These are phyloP conservation scores for Epicauta chinensis DNA, from an alignment of 1,140 invertebrate species.

Conservation along the genomic window DNA sequence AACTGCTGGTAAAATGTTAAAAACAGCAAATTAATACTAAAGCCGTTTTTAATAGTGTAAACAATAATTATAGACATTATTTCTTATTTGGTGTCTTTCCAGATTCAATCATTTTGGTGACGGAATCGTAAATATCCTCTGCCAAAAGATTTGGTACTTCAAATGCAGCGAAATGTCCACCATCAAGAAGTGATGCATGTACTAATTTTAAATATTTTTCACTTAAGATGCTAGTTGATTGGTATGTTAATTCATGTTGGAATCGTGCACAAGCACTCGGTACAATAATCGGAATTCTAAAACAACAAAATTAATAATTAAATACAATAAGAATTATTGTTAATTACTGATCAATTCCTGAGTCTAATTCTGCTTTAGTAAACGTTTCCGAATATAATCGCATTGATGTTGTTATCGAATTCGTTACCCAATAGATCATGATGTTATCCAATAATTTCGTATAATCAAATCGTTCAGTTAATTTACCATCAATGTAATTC, in stretches of 20 bases:
- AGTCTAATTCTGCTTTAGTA: constrained; percentile 34
- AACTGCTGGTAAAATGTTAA: no score
- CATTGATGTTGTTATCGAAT: constrained; percentile 68
- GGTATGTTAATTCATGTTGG: not conserved
- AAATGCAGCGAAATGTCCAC: constrained; percentile 83
- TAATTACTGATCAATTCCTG: constrained; percentile 51
- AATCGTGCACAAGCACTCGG: constrained; percentile 3
- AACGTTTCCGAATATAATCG: constrained; percentile 69
- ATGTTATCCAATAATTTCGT: constrained; percentile 82
- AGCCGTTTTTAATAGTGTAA: no score
- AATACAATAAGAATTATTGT: constrained; percentile 48
- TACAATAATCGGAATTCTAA: not conserved
- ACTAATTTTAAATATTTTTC: constrained; percentile 49
- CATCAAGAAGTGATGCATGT: constrained; percentile 55
- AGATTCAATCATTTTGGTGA: constrained; percentile 26
- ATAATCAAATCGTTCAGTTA: constrained; percentile 56
- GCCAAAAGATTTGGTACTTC: constrained; percentile 67
- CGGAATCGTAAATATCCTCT: constrained; percentile 48
- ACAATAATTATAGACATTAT: no score
- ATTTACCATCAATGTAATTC: constrained; percentile 53
- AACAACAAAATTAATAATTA: not conserved
- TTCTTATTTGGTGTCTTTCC: not conserved
- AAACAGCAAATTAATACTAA: no score
- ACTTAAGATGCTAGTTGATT: not conserved
- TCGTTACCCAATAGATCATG: constrained; percentile 82